Percentiles rank a stretch among this genome's conserved stretches.
These are phyloP conservation scores for Lasioglossum pauxillum DNA, from an alignment of 2,888 invertebrate species.

Conservation along the genomic window DNA sequence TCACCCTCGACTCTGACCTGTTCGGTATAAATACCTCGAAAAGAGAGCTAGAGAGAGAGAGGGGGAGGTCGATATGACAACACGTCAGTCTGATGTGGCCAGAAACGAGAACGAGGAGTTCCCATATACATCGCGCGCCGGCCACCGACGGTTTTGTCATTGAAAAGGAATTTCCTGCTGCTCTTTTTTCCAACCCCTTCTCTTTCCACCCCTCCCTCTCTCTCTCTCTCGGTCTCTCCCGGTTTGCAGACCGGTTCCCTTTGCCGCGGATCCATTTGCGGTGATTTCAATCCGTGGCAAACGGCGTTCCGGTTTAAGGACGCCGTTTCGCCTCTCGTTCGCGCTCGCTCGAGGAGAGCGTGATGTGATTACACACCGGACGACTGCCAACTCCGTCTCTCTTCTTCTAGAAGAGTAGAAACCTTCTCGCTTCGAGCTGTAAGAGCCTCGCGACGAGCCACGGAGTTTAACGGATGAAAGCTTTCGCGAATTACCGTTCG, in stretches of 20 bases:
- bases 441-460: slow-evolving; percentile 60
- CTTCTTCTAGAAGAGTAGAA: too few relatives aligned
- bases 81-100: slow-evolving; percentile 73
- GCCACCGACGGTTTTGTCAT: slow-evolving; percentile 66
- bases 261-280: slow-evolving; percentile 61
- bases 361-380: slow-evolving; percentile 61
- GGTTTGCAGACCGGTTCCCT: slow-evolving; percentile 42
- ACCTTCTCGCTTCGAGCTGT: background rate
- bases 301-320: slow-evolving; percentile 63
- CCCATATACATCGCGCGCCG: slow-evolving; percentile 55
- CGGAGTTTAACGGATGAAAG: slow-evolving; percentile 68
- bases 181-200: slow-evolving; percentile 38
- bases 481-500: slow-evolving; percentile 65
- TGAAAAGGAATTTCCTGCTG: slow-evolving; percentile 56
- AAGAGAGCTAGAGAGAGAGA: slow-evolving; percentile 41
- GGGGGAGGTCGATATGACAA: slow-evolving; percentile 66
- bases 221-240: background rate
- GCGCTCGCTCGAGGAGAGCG: slow-evolving; percentile 51
- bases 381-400: background rate
- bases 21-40: slow-evolving; percentile 71
- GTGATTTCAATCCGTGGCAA: slow-evolving; percentile 64
- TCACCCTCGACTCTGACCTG: slow-evolving; percentile 53
- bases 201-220: background rate
- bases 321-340: slow-evolving; percentile 26
- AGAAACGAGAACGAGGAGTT: slow-evolving; percentile 51